Base-by-base conservation (phyloP, 2,797 vertebrate genomes). In the Danio aesculapii region DNA sequence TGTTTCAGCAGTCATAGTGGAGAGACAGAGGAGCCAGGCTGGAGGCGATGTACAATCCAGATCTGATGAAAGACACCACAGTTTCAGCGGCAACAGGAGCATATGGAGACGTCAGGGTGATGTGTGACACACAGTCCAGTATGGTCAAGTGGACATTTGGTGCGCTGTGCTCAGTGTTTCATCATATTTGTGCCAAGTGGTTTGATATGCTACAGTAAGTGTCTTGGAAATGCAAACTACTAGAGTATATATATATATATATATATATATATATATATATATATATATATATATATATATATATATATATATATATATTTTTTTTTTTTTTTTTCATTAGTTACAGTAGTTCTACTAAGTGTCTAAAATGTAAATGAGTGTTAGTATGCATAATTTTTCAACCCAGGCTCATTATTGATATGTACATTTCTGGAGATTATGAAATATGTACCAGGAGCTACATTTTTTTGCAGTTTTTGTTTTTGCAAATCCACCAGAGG, bases 111-210 rank as follows among this genome's bases (percentile, higher is more conserved):
- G 66, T 81, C 64, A 75, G 6, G 17, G 66, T 83, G 78, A 85
- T 73, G 61, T 67, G 80, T 82, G 74, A 21, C 6, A 21, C 6
- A 17, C 76, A 39, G 46, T 66, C 59, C 19, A 75, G 67, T 19
- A 17, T 61, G 73, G 82, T 85, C 82, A 81, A 84, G 75, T 41
- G 63, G 70, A 69, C 46, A 67, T 85, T 83, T 85, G 81, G 57
- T 63, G 53, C 6, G 50, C 41, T 8, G 7, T 12, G 39, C 58
- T 16, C 21, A 62, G 47, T 6, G 8, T 74, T 85, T 83, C 39
- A 83, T 85, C 69, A 71, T 61, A 74, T 30, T 21, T 11, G 61
- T 61, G 30, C 11, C 46, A 58, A 21, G 12, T 44, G 41, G 50
- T 71, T 46, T 47, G 43, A 30, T 30, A 30, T 30, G 30, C 30